Percentiles rank a stretch among this genome's conserved stretches.
Evolutionary conservation across 1,140 invertebrate genomes (phyloP).

Genomic region (Drosophila nebulosa): DNA sequence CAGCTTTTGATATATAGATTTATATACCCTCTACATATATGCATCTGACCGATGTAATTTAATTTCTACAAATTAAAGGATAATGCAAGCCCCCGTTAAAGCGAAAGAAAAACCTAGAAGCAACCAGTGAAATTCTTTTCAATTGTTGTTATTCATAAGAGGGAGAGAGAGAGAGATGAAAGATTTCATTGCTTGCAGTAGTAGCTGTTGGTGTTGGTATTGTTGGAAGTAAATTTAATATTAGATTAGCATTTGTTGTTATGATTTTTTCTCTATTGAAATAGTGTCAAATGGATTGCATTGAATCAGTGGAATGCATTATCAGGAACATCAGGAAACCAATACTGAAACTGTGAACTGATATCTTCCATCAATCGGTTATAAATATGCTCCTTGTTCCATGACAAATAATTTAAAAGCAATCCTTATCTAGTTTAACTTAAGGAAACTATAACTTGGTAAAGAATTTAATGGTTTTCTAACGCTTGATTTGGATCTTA

Average conservation of each 20-base stretch:
- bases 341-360: neutral
- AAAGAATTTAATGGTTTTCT: no score
- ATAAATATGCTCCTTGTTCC: no score
- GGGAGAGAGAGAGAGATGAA: no score
- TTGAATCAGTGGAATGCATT: neutral
- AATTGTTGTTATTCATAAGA: constrained; percentile 56
- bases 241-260: constrained; percentile 3
- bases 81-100: constrained; percentile 47
- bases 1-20: constrained; percentile 1
- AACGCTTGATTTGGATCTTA: no score
- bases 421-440: no score
- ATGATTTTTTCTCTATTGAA: neutral
- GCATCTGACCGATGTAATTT: constrained; percentile 40
- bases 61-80: constrained; percentile 67
- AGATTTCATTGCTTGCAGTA: neutral
- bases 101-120: neutral
- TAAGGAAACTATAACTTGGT: no score
- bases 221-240: neutral
- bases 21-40: neutral
- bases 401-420: no score
- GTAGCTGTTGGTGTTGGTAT: neutral
- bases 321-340: neutral
- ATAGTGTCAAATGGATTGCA: neutral
- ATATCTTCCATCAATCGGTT: no score
- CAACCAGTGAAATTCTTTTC: constrained; percentile 16